These are phyloP conservation scores for Toxonevra muliebris DNA, from an alignment of 2,888 invertebrate genomes.

Conservation along the genomic window DNA sequence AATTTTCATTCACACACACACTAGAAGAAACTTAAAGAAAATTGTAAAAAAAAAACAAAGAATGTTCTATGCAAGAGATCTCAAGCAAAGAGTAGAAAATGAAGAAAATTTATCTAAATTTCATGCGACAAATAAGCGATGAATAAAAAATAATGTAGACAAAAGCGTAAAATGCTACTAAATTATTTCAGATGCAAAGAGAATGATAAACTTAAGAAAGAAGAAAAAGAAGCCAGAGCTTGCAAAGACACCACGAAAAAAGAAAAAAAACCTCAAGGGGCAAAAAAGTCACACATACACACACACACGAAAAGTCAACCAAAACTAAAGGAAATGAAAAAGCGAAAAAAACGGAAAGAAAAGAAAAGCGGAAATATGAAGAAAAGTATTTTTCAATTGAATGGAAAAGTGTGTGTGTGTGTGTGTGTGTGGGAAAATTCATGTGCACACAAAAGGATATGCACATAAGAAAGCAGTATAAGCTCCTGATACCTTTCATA, in stretches of 20 bases:
- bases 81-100: slow-evolving; percentile 26
- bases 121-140: slow-evolving; percentile 14
- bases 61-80: slow-evolving; percentile 22
- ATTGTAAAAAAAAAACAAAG: background rate
- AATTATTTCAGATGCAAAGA: slow-evolving; percentile 39
- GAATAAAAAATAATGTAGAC: background rate
- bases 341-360: slow-evolving; percentile 8
- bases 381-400: too few species aligned
- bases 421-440: background rate
- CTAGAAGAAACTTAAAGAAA: background rate
- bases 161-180: background rate
- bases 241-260: background rate
- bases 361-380: background rate
- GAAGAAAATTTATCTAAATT: slow-evolving; percentile 20
- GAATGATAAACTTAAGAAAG: slow-evolving; percentile 36
- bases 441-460: slow-evolving; percentile 2
- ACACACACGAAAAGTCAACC: background rate
- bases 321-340: slow-evolving; percentile 22
- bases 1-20: slow-evolving; percentile 10
- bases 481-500: too few species aligned
- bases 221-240: background rate
- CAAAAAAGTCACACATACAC: too few species aligned
- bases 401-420: background rate
- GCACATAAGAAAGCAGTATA: slow-evolving; percentile 21
- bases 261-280: background rate